Conservation (phyloP, 2,113 vertebrate species). For the Pithys albifrons region DNA sequence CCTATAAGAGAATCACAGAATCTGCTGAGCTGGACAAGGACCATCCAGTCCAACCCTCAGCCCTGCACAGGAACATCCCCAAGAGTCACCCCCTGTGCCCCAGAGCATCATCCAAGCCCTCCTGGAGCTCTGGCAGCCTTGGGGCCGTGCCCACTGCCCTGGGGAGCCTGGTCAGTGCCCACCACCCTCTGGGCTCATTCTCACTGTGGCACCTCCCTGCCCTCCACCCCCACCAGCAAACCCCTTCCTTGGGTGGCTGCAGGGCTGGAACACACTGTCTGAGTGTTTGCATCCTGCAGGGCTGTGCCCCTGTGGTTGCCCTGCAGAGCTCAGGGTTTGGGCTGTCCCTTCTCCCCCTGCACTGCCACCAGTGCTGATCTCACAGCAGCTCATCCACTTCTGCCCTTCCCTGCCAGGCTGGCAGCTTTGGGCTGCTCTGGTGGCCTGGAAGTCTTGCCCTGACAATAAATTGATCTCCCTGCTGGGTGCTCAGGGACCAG, state of each 20-base stretch:
- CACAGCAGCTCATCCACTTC: not conserved
- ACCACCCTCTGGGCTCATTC: not conserved
- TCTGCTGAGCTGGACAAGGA: not conserved
- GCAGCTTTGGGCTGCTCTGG: not conserved
- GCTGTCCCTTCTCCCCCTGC: not conserved
- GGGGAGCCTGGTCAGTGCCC: too few relatives aligned
- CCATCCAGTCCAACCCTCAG: too few relatives aligned
- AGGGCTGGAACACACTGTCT: not conserved
- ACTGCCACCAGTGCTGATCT: not conserved
- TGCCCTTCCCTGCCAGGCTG: not conserved
- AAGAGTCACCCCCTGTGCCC: too few relatives aligned
- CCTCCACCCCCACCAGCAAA: not conserved
- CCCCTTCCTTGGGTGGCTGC: not conserved
- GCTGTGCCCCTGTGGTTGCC: not conserved
- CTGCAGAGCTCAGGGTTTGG: rapidly evolving
- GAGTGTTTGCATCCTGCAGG: rapidly evolving
- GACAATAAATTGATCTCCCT: not conserved
- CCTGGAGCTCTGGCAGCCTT: too few relatives aligned
- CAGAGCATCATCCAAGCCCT: too few relatives aligned
- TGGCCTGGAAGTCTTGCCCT: not conserved
- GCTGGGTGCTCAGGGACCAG: not conserved
- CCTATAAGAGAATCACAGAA: not conserved
- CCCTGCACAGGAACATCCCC: too few relatives aligned
- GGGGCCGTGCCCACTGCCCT: too few relatives aligned
- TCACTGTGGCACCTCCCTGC: not conserved